Evolutionary conservation across 2,888 invertebrate genomes (phyloP), one percentile per base, ranked within the genome.

Genomic region (Hybos culiciformis): DNA sequence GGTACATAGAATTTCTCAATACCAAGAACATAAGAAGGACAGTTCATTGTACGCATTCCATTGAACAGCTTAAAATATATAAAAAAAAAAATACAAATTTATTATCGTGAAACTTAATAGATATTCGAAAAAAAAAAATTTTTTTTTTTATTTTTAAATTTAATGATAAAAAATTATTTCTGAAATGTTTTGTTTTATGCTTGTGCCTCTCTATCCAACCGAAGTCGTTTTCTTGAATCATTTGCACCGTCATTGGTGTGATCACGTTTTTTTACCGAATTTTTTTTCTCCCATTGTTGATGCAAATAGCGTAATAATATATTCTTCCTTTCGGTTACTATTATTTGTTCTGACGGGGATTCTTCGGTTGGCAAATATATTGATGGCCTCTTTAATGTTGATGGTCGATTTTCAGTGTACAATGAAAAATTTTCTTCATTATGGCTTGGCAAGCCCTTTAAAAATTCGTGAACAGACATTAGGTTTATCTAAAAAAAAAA

Each of bases 271-370:
- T 45, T 45, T 8, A 42, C 39, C 4, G 42, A 39, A 39, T 42
- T 45, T 41, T 88, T 88, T 71, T 90, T 92, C 61, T 93, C 92
- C 88, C 91, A 93, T 67, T 91, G 90, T 58, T 92, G 90, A 56
- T 93, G 92, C 50, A 94, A 74, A 67, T 91, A 94, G 69, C 93
- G 79, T 57, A 94, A 68, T 46, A 94, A 72, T 57, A 94, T 92
- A 61, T 91, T 92, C 38, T 91, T 87, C 69, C 91, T 93, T 68
- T 94, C 94, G 60, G 92, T 90, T 34, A 92, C 92, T 60, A 94
- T 94, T 55, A 92, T 88, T 84, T 93, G 92, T 69, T 92, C 90
- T 40, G 90, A 83, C 51, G 92, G 88, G 62, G 83, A 82, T 59
- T 92, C 92, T 67, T 85, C 87, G 33, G 93, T 93, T 37, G 90